Percentiles rank a stretch among this genome's conserved stretches.
phyloP scores from a whole-genome alignment of 2,888 invertebrate species.

The Ormyrus nitidulus region DNA sequence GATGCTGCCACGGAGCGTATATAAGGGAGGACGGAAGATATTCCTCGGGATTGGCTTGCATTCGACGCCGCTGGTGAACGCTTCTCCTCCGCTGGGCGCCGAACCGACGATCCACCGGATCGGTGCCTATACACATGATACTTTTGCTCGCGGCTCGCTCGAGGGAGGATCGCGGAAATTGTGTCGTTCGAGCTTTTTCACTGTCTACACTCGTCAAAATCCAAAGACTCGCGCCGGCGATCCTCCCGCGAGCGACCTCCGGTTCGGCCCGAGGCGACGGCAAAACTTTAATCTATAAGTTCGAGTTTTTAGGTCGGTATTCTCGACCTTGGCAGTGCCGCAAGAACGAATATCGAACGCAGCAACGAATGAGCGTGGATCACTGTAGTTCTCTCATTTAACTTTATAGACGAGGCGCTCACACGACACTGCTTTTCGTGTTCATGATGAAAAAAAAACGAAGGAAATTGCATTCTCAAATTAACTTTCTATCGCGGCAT shows the following conservation, averaged over 20 bases:
- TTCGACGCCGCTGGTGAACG: neutral
- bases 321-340: constrained; percentile 20
- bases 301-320: constrained; percentile 32
- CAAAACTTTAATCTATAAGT: constrained; percentile 2
- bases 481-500: constrained; percentile 47
- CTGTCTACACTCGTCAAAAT: neutral
- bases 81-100: neutral
- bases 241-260: constrained; percentile 30
- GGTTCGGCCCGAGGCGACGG: constrained; percentile 12
- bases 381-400: constrained; percentile 27
- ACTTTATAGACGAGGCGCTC: constrained; percentile 49
- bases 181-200: constrained; percentile 26
- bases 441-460: constrained; percentile 52
- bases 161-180: constrained; percentile 16
- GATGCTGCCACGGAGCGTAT: neutral
- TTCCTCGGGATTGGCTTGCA: neutral
- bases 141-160: constrained; percentile 3
- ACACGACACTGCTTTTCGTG: constrained; percentile 63
- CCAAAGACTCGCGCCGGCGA: constrained; percentile 11
- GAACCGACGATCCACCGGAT: neutral
- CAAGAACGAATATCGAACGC: constrained; percentile 43
- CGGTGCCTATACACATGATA: neutral
- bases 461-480: constrained; percentile 41
- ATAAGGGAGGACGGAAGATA: neutral
- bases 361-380: constrained; percentile 46